A percentile compares a stretch with the other conserved stretches of the same genome.
These are phyloP conservation scores for Ectemnius continuus DNA, from an alignment of 2,888 invertebrate species.

Conservation along the genomic window DNA sequence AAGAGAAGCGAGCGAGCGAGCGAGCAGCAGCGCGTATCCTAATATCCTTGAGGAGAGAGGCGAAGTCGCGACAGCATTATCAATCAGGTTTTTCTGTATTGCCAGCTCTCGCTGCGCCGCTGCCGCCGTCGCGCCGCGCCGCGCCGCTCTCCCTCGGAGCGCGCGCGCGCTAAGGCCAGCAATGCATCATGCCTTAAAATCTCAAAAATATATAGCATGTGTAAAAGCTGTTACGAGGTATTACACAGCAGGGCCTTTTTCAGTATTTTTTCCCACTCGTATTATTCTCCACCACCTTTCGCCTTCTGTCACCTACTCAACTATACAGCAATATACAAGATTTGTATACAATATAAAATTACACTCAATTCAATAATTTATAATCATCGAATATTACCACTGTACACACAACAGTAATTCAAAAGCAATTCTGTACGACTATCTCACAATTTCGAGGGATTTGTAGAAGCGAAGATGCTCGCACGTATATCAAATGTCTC, in stretches of 20 bases:
- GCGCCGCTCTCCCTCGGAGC: conserved; percentile 11
- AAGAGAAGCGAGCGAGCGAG: conserved; percentile 7
- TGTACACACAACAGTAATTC: too few relatives aligned
- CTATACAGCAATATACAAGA: too few relatives aligned
- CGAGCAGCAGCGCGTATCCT: conserved; percentile 20
- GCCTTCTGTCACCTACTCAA: not conserved
- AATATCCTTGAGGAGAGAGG: conserved; percentile 26
- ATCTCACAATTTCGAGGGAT: too few relatives aligned
- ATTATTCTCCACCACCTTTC: conserved; percentile 19
- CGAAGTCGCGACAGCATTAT: conserved; percentile 30
- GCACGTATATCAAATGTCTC: too few relatives aligned
- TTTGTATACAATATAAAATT: too few relatives aligned
- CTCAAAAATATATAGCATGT: conserved; percentile 32
- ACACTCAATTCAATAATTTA: too few relatives aligned
- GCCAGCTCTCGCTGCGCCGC: conserved; percentile 6
- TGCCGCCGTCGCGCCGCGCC: too few relatives aligned
- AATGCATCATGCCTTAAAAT: conserved; percentile 35
- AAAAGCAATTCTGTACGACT: too few relatives aligned
- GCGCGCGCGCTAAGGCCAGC: conserved; percentile 12
- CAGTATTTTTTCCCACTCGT: conserved; percentile 43
- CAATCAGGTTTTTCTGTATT: conserved; percentile 47
- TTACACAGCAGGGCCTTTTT: conserved; percentile 37
- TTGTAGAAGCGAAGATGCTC: too few relatives aligned
- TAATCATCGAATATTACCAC: too few relatives aligned
- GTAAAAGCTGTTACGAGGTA: conserved; percentile 32